Conservation (phyloP, 2,888 invertebrate genomes). For the Sinelater perroti region DNA sequence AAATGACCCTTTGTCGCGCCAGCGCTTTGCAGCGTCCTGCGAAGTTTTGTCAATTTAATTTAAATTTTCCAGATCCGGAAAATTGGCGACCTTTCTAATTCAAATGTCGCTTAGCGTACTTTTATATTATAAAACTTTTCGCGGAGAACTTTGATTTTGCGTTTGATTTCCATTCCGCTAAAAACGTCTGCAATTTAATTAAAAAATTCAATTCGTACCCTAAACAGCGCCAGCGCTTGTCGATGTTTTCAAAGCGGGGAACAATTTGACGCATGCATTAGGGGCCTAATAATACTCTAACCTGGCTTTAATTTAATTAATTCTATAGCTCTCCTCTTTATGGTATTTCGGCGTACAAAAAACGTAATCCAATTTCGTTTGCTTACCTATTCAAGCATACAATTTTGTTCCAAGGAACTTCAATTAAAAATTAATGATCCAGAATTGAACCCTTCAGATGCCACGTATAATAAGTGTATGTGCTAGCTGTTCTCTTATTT, state of each 20-base stretch:
- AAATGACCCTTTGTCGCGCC: slow-evolving; percentile 27
- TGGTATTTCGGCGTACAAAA: not conserved
- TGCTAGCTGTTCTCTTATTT: slow-evolving; percentile 19
- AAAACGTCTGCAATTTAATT: slow-evolving; percentile 25
- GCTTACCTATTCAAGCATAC: not conserved
- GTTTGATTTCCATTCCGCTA: slow-evolving; percentile 17
- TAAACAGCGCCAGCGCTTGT: not conserved
- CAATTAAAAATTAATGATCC: slow-evolving; percentile 4
- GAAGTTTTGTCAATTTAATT: slow-evolving; percentile 44
- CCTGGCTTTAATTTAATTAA: not conserved
- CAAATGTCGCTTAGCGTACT: slow-evolving; percentile 30
- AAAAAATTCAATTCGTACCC: slow-evolving; percentile 14
- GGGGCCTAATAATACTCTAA: too few species aligned
- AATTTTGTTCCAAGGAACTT: not conserved
- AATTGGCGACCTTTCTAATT: slow-evolving; percentile 33
- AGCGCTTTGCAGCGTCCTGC: slow-evolving; percentile 28
- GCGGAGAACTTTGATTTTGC: slow-evolving; percentile 27
- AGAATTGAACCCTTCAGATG: not conserved
- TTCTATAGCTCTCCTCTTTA: too few species aligned
- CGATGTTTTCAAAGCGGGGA: not conserved
- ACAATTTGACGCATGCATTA: not conserved
- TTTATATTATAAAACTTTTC: slow-evolving; percentile 34
- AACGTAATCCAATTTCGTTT: not conserved
- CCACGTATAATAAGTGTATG: slow-evolving; percentile 2
- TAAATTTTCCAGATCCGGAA: slow-evolving; percentile 37